phyloP scores from a whole-genome alignment of 2,888 invertebrate genomes.

The Caenorhabditis sulstoni region DNA sequence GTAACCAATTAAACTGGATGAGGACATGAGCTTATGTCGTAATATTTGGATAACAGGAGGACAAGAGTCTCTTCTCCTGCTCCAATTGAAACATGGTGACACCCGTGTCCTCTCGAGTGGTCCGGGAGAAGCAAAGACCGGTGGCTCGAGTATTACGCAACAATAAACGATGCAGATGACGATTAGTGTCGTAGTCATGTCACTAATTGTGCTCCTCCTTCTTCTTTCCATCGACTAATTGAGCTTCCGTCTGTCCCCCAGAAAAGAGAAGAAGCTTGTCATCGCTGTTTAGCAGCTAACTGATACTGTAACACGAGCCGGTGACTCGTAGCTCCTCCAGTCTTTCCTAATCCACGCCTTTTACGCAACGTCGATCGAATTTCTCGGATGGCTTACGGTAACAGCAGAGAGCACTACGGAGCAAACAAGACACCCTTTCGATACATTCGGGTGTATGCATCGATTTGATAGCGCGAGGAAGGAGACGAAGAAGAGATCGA shows the following conservation, averaged over 20 bases:
- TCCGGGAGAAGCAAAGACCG: constrained; percentile 71
- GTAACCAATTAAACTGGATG: constrained; percentile 53
- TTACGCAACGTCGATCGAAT: constrained; percentile 49
- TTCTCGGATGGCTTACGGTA: constrained; percentile 54
- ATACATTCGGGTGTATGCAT: constrained; percentile 26
- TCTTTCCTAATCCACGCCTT: constrained; percentile 47
- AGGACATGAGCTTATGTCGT: constrained; percentile 49
- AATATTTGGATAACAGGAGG: constrained; percentile 62
- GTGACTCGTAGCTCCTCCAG: neutral
- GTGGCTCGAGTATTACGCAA: constrained; percentile 56
- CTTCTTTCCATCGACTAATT: constrained; percentile 24
- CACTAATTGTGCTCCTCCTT: constrained; percentile 23
- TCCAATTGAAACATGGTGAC: constrained; percentile 32
- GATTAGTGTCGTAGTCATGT: constrained; percentile 26
- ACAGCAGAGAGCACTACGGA: constrained; percentile 10
- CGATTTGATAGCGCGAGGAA: constrained; percentile 28
- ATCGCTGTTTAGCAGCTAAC: neutral
- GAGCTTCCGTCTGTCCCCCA: constrained; percentile 36
- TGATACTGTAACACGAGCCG: constrained; percentile 47
- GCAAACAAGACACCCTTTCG: constrained; percentile 42
- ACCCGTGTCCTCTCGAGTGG: constrained; percentile 73
- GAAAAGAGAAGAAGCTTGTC: constrained; percentile 15
- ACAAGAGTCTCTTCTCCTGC: constrained; percentile 16
- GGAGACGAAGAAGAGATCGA: constrained; percentile 4
- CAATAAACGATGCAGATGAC: constrained; percentile 45